Evolutionary conservation across 2,113 vertebrate genomes (phyloP).

Genomic region (Hassar affinis): DNA sequence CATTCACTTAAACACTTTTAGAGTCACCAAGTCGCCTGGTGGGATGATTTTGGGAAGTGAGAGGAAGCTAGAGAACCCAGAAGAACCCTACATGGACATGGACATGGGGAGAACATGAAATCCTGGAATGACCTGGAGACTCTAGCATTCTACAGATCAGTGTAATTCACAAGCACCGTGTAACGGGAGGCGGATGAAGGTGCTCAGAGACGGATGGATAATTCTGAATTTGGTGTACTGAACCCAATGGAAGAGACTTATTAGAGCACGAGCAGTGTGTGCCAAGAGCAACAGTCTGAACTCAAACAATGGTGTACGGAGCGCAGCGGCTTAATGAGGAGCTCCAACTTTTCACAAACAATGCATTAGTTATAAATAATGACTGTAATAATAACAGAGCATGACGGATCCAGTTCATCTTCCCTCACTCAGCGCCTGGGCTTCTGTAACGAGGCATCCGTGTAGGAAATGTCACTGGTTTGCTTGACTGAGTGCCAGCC

Average conservation of each 20-base stretch:
- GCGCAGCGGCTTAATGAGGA: neutral
- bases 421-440: constrained; percentile 43
- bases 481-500: constrained; percentile 66
- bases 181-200: neutral
- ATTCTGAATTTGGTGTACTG: neutral
- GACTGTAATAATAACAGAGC: neutral
- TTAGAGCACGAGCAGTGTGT: neutral
- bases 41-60: neutral
- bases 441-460: constrained; percentile 19
- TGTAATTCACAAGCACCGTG: neutral
- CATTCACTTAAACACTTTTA: no score
- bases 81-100: neutral
- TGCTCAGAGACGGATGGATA: neutral
- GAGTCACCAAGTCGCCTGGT: neutral
- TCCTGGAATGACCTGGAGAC: neutral
- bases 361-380: constrained; percentile 4
- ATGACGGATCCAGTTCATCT: neutral
- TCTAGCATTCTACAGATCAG: neutral
- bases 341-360: neutral
- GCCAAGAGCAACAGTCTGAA: neutral
- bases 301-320: neutral
- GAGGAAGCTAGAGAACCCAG: neutral
- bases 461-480: constrained; percentile 68
- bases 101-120: neutral
- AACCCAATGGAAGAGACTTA: neutral